Conservation (phyloP, 2,797 vertebrate genomes). For the Rhabdophis nuchalis region DNA sequence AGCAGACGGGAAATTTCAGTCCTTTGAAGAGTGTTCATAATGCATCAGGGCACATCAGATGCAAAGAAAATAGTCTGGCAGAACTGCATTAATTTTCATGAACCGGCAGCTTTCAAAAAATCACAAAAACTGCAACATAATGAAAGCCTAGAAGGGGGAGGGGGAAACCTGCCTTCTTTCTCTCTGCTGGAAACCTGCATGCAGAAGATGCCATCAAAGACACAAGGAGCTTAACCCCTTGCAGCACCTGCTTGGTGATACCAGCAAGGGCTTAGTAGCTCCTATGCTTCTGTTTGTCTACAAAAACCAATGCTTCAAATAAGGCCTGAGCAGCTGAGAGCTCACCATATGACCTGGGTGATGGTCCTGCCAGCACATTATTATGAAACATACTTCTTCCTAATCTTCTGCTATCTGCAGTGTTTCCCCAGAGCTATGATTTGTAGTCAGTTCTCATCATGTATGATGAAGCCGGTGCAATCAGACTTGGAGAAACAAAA, state of each 20-base stretch:
- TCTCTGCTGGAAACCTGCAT: constrained; percentile 63
- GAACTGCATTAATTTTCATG: constrained; percentile 73
- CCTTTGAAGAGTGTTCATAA: constrained; percentile 61
- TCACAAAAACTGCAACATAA: constrained; percentile 70
- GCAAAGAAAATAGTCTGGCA: constrained; percentile 63
- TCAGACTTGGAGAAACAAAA: neutral
- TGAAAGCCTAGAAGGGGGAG: constrained; percentile 57
- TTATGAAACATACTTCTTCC: constrained; percentile 52
- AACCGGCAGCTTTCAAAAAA: constrained; percentile 66
- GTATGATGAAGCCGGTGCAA: neutral
- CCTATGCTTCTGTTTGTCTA: constrained; percentile 30
- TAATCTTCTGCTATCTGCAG: constrained; percentile 20
- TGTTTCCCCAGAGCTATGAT: constrained; percentile 34
- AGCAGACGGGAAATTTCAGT: constrained; percentile 57
- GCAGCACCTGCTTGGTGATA: constrained; percentile 9
- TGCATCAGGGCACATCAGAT: constrained; percentile 66
- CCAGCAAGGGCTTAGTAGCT: constrained; percentile 37
- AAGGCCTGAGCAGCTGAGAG: constrained; percentile 36
- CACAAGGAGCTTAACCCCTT: constrained; percentile 59
- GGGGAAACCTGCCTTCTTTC: constrained; percentile 49
- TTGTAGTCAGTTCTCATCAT: constrained; percentile 31
- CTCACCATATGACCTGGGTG: constrained; percentile 48
- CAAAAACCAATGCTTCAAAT: constrained; percentile 40
- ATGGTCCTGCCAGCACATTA: constrained; percentile 56
- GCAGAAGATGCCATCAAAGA: constrained; percentile 57